These are phyloP conservation scores for Gambusia holbrooki DNA, from an alignment of 2,113 vertebrate species.

Conservation along the genomic window DNA sequence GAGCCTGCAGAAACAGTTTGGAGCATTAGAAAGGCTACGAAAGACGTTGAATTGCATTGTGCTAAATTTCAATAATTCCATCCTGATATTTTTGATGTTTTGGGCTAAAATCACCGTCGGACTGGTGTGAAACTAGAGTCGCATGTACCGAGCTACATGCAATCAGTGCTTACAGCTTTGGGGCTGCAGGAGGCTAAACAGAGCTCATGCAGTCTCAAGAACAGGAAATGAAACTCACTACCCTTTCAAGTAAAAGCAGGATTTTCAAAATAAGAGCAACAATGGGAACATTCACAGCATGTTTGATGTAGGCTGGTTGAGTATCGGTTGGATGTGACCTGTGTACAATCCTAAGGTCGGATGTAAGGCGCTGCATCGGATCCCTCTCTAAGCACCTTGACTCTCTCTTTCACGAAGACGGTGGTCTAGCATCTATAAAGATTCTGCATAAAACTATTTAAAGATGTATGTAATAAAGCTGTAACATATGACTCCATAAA, in stretches of 20 bases:
- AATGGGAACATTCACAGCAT: background rate
- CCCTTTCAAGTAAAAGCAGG: too few relatives aligned
- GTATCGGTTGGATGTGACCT: background rate
- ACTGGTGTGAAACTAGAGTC: too few relatives aligned
- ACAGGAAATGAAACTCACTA: too few relatives aligned
- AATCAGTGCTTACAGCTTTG: too few relatives aligned
- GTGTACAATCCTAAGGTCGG: background rate
- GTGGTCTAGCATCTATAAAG: background rate
- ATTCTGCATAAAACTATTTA: slow-evolving; percentile 10
- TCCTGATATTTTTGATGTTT: background rate
- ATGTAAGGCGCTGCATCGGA: background rate
- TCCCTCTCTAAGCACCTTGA: background rate
- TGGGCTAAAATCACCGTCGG: background rate
- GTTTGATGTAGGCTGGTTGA: background rate
- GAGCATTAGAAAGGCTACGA: background rate
- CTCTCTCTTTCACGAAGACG: background rate
- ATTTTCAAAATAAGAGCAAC: too few relatives aligned
- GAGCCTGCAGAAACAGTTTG: background rate
- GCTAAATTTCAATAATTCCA: background rate
- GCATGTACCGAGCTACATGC: too few relatives aligned
- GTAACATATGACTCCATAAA: slow-evolving; percentile 41
- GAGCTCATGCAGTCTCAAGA: too few relatives aligned
- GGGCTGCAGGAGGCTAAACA: too few relatives aligned
- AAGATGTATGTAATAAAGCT: slow-evolving; percentile 38
- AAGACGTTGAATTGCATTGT: background rate